These are phyloP conservation scores for Dasyurus viverrinus DNA, from an alignment of 2,113 vertebrate species.

Conservation along the genomic window DNA sequence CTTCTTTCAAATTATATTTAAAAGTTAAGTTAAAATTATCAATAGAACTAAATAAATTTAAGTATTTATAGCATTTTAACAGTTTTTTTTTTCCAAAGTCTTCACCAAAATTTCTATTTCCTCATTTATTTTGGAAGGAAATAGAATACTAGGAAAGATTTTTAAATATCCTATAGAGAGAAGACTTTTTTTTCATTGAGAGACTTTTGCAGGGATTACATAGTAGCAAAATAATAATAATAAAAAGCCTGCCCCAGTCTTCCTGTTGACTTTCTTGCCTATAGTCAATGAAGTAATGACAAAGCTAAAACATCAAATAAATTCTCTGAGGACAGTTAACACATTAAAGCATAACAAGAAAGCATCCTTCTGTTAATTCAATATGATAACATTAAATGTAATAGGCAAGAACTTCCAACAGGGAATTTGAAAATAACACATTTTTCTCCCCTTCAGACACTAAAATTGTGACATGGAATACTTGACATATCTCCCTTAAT, in stretches of 20 bases:
- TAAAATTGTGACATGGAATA: neutral
- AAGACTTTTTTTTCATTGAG: neutral
- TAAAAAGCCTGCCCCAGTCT: neutral
- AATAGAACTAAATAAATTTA: neutral
- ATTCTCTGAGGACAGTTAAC: neutral
- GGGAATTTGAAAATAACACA: neutral
- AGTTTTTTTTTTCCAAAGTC: neutral
- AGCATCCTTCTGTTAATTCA: neutral
- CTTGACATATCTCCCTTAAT: neutral
- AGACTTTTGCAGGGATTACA: neutral
- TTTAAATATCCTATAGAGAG: neutral
- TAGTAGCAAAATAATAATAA: neutral
- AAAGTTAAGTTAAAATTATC: neutral
- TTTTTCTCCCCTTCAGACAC: neutral
- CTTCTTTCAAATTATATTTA: neutral
- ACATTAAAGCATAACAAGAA: neutral
- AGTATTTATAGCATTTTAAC: neutral
- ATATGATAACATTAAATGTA: neutral
- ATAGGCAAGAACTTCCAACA: neutral
- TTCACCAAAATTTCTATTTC: neutral
- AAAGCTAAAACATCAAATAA: neutral
- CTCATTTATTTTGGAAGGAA: neutral
- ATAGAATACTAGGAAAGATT: neutral
- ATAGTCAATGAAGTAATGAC: neutral
- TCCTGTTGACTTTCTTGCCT: neutral